Evolutionary conservation across 2,888 invertebrate genomes (phyloP), one percentile per base, ranked within the genome.

Genomic region (Leptothorax acervorum): DNA sequence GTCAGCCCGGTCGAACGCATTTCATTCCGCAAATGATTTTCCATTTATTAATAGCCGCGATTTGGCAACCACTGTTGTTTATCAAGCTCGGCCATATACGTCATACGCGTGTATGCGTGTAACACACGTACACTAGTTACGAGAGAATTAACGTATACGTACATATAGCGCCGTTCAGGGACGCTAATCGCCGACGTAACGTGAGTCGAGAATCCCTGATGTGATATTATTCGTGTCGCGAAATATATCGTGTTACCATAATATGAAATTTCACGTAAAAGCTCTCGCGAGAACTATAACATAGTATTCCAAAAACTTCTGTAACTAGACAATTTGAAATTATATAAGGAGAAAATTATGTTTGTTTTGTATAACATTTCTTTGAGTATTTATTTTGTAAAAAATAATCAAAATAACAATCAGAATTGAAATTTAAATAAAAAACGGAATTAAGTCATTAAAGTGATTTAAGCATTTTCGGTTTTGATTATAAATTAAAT

Each of bases 1-100:
- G 68, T 65, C 35, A 60, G n/a, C 11, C 42, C 23, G 23, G 35
- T 75, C 83, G 12, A 70, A 76, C 70, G 81, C 66, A 79, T 89
- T 90, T 91, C 89, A 88, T 93, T 92, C 86, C 92, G 92, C 90
- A 93, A 93, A 92, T 91, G 84, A 92, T 92, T 92, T 92, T 88
- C 89, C 86, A 89, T 83, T 92, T 94, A 94, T 93, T 93, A 94
- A 94, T 94, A 94, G 93, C 87, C 90, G 85, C 90, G 92, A 93
- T 94, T 94, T 94, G 94, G 94, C 93, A 94, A 94, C 93, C 93
- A 92, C 93, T 93, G 94, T 92, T 94, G 94, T 94, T 94, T 94
- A 94, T 93, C 91, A 91, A 91, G 92, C 91, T 85, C 91, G 88
- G 89, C 93, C 93, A 92, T 93, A 91, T 93, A 93, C 88, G 93